phyloP scores from a whole-genome alignment of 2,113 vertebrate genomes.

The Oryctolagus cuniculus region mOryCun1.1 NC_091436.1:85186501-85187000 shows the following conservation, averaged over 20 bases:
- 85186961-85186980: conserved; percentile 93
- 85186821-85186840: neutral
- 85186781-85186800: neutral
- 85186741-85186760: neutral
- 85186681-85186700: neutral
- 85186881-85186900: conserved; percentile 93
- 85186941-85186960: conserved; percentile 94
- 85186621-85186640: conserved; percentile 46
- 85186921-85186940: conserved; percentile 93
- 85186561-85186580: conserved; percentile 63
- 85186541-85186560: conserved; percentile 12
- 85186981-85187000: conserved; percentile 96
- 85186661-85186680: conserved; percentile 57
- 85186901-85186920: conserved; percentile 93
- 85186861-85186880: neutral
- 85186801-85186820: neutral
- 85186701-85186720: neutral
- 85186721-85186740: neutral
- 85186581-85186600: no score
- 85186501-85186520: conserved; percentile 1
- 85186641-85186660: conserved; percentile 38
- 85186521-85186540: conserved; percentile 54
- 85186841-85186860: neutral
- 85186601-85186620: conserved; percentile 59
- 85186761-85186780: neutral